Base-by-base conservation (phyloP, 2,797 vertebrate species). In the Hypotaenidia philippensis region DNA sequence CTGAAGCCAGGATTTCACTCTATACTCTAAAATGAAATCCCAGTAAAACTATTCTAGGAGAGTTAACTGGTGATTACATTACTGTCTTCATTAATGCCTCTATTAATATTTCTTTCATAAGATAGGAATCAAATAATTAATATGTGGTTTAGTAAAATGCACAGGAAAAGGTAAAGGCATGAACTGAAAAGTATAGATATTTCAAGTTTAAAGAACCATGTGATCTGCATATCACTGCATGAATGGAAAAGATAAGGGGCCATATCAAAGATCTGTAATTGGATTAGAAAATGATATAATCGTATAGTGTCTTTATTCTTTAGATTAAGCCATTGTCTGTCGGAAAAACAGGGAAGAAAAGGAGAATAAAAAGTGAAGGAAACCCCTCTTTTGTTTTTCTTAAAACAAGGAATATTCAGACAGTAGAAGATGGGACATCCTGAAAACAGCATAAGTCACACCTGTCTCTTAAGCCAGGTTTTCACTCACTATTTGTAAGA, bases 221-320 rank as follows among this genome's bases (percentile, higher is more conserved):
- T 81, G 91, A 96, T 96, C 90, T 92, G 60, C 79, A 90, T 82
- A 91, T 96, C 90, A 94, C 94, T 89, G 92, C 87, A 88, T 95
- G 91, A 91, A 93, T 40, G 96, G 96, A 74, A 95, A 92, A 97
- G 95, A 97, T 97, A 97, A 97, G 52, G 18, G 53, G 61, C 79
- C 50, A 72, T 95, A 97, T 97, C 96, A 97, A 97, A 96, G 94
- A 95, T 88, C 89, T 94, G 65, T 96, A 97, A 98, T 97, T 98
- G 97, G 95, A 97, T 97, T 96, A 97, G 59, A 87, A 93, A 90
- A 85, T 94, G 71, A 96, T 97, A 96, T 79, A 90, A 97, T 97
- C 89, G 89, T 82, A 79, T 94, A 40, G 89, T 72, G 60, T 69
- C 95, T 96, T 97, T 96, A 95, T 96, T 97, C 95, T 91, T 95